Conservation (phyloP, 1,140 invertebrate species). For the Phocides pigmalion region DNA sequence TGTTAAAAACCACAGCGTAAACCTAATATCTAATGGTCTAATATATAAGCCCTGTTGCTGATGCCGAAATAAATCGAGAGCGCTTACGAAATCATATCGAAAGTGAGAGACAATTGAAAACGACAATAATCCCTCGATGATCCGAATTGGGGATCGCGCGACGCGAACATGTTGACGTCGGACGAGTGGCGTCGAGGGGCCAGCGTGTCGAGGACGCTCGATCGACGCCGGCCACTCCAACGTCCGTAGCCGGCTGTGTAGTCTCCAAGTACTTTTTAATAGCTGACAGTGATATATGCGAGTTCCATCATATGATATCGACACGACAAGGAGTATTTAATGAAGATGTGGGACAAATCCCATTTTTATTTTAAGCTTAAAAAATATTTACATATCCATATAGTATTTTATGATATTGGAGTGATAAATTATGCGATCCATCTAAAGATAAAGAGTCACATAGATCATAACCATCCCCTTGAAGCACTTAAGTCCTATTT, state of each 20-base stretch:
- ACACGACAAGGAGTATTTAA: conserved; percentile 11
- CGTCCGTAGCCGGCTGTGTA: conserved; percentile 5
- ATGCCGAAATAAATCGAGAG: too few relatives aligned
- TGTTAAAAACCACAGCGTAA: too few relatives aligned
- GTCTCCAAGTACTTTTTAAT: conserved; percentile 16
- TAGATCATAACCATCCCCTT: too few relatives aligned
- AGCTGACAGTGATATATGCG: conserved; percentile 24
- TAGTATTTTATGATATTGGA: too few relatives aligned
- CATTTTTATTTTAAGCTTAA: conserved; percentile 17
- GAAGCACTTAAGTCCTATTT: too few relatives aligned
- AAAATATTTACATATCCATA: too few relatives aligned
- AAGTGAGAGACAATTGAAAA: too few relatives aligned
- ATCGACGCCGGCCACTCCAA: background rate
- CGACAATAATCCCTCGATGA: background rate
- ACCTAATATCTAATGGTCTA: too few relatives aligned
- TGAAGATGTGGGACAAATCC: conserved; percentile 3
- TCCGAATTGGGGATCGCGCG: background rate
- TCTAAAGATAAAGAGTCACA: too few relatives aligned
- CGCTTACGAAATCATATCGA: too few relatives aligned
- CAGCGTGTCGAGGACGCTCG: background rate
- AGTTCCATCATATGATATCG: conserved; percentile 5
- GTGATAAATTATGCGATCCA: too few relatives aligned
- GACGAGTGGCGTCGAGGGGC: conserved; percentile 4
- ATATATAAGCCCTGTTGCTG: too few relatives aligned
- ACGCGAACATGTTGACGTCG: conserved; percentile 12